A percentile compares a stretch with the other conserved stretches of the same genome.
phyloP scores from a whole-genome alignment of 2,797 vertebrate species.

The Acipenser ruthenus region DNA sequence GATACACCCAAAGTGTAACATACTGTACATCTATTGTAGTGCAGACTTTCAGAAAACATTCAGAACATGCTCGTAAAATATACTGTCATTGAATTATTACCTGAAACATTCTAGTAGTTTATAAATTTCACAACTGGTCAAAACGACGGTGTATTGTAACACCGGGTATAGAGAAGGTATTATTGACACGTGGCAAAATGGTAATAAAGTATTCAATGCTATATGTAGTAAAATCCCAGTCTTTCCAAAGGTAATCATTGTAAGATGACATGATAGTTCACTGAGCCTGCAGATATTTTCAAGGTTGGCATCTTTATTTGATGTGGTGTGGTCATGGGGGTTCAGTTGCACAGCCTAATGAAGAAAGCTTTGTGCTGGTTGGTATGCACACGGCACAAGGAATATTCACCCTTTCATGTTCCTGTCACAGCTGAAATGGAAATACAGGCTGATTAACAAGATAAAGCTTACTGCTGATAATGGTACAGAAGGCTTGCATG shows the following conservation, averaged over 20 bases:
- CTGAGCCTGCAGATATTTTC: not conserved
- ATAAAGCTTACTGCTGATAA: constrained; percentile 5
- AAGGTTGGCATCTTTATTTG: not conserved
- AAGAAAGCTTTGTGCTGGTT: not conserved
- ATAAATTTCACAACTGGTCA: too few relatives aligned
- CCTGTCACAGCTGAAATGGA: not conserved
- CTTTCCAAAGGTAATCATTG: not conserved
- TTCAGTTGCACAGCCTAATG: not conserved
- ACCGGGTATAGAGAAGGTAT: too few relatives aligned
- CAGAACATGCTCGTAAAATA: too few relatives aligned
- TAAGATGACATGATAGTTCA: not conserved
- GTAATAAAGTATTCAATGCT: not conserved
- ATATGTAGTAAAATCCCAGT: not conserved
- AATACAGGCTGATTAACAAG: constrained; percentile 2
- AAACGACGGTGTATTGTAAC: too few relatives aligned
- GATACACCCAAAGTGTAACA: too few relatives aligned
- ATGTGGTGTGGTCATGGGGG: not conserved
- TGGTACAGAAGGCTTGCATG: not conserved
- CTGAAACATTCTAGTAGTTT: too few relatives aligned
- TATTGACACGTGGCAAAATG: too few relatives aligned
- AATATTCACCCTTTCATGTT: constrained; percentile 5
- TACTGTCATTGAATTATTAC: too few relatives aligned
- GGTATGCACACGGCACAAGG: not conserved
- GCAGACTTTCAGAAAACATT: too few relatives aligned
- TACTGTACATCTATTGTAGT: too few relatives aligned